Evolutionary conservation across 92 coral and sea anemone genomes (phyloP), one percentile per base, ranked within the genome.

Genomic region (Epizoanthus rinbou): DNA sequence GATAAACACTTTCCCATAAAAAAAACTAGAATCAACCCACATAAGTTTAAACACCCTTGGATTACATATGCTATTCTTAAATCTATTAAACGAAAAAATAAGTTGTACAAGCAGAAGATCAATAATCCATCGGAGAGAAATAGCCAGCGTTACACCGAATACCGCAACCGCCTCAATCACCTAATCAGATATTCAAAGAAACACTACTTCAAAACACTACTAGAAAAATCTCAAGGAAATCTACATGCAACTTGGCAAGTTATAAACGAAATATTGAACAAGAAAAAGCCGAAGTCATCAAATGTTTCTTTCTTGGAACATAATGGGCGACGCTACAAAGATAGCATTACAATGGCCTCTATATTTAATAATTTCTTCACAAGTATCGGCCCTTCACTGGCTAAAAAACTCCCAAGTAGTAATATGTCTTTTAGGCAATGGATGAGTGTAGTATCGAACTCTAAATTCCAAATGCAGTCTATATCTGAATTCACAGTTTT

Each of bases 211-310:
- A 73, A 73, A 54, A 1, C 56, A 9, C 0, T 72, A 2, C 79
- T 73, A 10, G 79, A 73, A 73, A 73, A 73, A 22, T 45, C 79
- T 22, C 31, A 45, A 73, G 79, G 79, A 17, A 73, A 73, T 19
- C 16, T 73, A 8, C 47, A 43, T 8, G 79, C 79, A 22, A 73
- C 79, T 1, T 73, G 79, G 62, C 4, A 22, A 3, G 28, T 11
- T 73, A 73, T 37, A 31, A 73, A 73, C 4, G 62, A 4, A 43
- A 73, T 73, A 37, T 41, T 73, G 79, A 73, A 73, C 56, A 73
- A 73, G 57, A 8, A 17, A 5, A 43, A 73, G 17, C 4, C 79
- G 8, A 43, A 21, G 8, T 8, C 59, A 31, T 31, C 50, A 8
- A 41, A 43, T 43, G 56, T 73, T 3, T 43, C 21, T 31, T 31